Evolutionary conservation across 92 coral and sea anemone genomes (phyloP).

Genomic region (Siderastrea siderea): DNA sequence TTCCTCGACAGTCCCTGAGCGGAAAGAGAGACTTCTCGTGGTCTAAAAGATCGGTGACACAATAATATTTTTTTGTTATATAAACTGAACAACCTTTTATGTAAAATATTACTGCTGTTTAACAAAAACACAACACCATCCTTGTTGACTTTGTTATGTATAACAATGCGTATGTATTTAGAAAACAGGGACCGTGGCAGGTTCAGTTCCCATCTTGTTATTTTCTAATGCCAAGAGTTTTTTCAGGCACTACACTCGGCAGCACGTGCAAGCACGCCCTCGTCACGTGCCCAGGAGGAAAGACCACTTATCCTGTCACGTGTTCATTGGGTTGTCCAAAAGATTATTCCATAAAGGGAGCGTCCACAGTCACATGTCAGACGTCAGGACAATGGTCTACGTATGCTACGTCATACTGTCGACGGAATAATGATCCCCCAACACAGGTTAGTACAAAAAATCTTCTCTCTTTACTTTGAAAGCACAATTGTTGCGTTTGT

Average conservation of each 20-base stretch:
- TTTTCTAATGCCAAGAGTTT: neutral
- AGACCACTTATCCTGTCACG: conserved; percentile 89
- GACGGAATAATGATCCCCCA: conserved; percentile 96
- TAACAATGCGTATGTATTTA: neutral
- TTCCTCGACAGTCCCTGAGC: too few species aligned
- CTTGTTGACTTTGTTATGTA: too few species aligned
- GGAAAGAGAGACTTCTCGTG: too few species aligned
- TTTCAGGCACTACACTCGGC: conserved; percentile 82
- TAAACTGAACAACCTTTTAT: too few species aligned
- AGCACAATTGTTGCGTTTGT: too few species aligned
- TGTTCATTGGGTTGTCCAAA: conserved; percentile 86
- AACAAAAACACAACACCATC: too few species aligned
- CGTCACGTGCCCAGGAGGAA: conserved; percentile 90
- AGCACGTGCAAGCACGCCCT: conserved; percentile 83
- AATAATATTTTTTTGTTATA: too few species aligned
- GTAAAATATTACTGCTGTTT: too few species aligned
- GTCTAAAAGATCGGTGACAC: too few species aligned
- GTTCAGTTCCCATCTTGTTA: neutral
- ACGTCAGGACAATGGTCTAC: conserved; percentile 92
- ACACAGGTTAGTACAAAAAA: conserved; percentile 71
- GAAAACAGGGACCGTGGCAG: too few species aligned
- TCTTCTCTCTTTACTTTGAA: too few species aligned
- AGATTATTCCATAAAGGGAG: conserved; percentile 86
- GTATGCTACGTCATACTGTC: conserved; percentile 86
- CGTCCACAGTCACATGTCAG: conserved; percentile 88